These are phyloP conservation scores for Latrodectus elegans DNA, from an alignment of 2,888 invertebrate species.

Conservation along the genomic window DNA sequence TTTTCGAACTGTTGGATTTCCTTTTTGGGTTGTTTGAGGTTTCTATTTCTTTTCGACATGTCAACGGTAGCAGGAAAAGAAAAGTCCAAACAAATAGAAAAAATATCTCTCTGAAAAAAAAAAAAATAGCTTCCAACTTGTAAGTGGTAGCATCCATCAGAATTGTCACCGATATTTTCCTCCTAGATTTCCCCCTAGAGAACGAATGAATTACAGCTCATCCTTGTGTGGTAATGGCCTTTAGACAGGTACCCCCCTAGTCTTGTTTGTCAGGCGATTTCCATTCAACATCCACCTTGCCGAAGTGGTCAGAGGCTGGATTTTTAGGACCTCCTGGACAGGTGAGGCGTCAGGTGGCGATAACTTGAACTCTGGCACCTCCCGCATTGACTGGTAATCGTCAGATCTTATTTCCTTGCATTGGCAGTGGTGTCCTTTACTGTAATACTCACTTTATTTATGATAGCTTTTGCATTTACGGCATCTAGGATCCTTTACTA, in stretches of 20 bases:
- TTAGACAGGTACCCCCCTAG: neutral
- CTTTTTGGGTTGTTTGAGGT: no score
- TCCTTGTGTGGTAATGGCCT: neutral
- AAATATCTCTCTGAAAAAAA: no score
- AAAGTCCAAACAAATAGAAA: no score
- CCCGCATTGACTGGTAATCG: neutral
- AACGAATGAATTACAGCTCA: neutral
- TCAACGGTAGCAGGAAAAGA: no score
- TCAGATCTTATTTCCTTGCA: no score
- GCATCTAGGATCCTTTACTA: neutral
- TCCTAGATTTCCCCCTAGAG: neutral
- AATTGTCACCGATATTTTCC: no score
- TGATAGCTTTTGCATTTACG: neutral
- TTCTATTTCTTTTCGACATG: no score
- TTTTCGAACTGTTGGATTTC: no score
- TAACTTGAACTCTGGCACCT: neutral
- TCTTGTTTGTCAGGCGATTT: neutral
- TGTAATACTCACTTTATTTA: neutral
- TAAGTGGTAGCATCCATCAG: no score
- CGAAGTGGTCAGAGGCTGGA: neutral
- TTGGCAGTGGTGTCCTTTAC: no score
- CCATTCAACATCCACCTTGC: neutral
- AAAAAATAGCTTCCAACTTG: no score
- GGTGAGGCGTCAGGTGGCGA: neutral
- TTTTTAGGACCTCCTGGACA: slow-evolving; percentile 2